A percentile compares a stretch with the other conserved stretches of the same genome.
Evolutionary conservation across 1,140 invertebrate species (phyloP).

Genomic region (Venustaconcha ellipsiformis): DNA sequence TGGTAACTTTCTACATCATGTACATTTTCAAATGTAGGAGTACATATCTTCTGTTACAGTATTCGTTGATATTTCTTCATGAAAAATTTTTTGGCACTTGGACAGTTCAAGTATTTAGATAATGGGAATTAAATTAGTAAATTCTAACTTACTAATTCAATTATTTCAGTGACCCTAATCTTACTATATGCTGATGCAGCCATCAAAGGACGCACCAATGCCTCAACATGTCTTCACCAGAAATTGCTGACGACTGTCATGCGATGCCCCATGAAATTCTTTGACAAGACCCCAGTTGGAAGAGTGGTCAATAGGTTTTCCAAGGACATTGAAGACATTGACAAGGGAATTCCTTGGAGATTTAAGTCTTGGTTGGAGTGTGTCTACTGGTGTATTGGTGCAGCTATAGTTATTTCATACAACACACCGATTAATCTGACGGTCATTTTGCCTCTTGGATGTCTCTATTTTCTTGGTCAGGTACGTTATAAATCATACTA

Average conservation of each 20-base stretch:
- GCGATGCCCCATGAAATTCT: constrained; percentile 72
- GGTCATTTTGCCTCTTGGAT: constrained; percentile 69
- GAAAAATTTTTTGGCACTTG: too few relatives aligned
- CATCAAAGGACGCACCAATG: background rate
- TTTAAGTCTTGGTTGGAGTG: too few relatives aligned
- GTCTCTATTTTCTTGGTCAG: constrained; percentile 73
- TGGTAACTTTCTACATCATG: too few relatives aligned
- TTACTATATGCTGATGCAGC: constrained; percentile 9
- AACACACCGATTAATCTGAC: constrained; percentile 14
- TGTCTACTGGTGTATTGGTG: background rate
- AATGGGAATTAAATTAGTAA: too few relatives aligned
- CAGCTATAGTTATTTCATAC: constrained; percentile 7
- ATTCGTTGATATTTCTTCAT: too few relatives aligned
- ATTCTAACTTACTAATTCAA: background rate
- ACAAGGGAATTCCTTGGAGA: too few relatives aligned
- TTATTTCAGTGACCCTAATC: background rate
- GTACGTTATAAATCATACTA: constrained; percentile 17
- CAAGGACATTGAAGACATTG: too few relatives aligned
- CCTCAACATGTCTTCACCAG: constrained; percentile 74
- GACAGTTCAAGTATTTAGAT: too few relatives aligned
- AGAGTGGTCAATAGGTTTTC: constrained; percentile 75
- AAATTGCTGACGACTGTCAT: constrained; percentile 76
- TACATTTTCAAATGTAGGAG: too few relatives aligned
- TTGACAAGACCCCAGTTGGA: constrained; percentile 76
- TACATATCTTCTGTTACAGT: too few relatives aligned